Evolutionary conservation across 2,113 vertebrate species (phyloP), one percentile per base, ranked within the genome.

Genomic region (Struthio camelus): DNA sequence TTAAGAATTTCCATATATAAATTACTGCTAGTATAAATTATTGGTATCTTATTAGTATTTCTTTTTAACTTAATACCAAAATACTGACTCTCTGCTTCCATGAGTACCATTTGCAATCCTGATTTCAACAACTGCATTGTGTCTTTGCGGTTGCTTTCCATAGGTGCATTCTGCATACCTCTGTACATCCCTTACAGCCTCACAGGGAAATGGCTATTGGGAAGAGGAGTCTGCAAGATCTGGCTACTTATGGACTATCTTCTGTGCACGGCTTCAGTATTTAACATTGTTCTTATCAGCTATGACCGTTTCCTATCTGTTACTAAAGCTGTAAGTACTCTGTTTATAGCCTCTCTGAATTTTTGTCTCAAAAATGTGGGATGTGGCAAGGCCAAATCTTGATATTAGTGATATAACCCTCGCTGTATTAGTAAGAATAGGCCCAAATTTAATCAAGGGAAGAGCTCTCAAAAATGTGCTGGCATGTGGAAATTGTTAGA

Each of bases 201-300:
- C 38, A 97, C 98, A 3, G 98, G 98, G 42, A 94, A 92, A 40
- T 99, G 98, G 99, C 90, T 91, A 6, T 97, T 99, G 94, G 98
- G 98, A 92, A 97, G 93, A 89, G 89, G 90, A 0, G 4, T 98
- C 69, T 99, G 99, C 91, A 97, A 98, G 71, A 98, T 99, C 73
- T 99, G 99, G 99, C 98, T 99, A 78, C 91, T 98, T 54, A 95
- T 96, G 94, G 99, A 99, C 96, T 98, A 99, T 92, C 97, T 99
- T 36, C 97, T 99, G 80, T 99, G 98, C 66, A 98, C 99, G 23
- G 98, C 99, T 2, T 99, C 99, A 14, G 99, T 98, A 28, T 99
- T 99, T 97, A 99, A 97, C 96, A 98, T 99, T 44, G 99, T 99
- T 82, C 98, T 99, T 70, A 99, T 99, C 97, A 99, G 98, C 95